phyloP scores from a whole-genome alignment of 2,797 vertebrate genomes.

The Labeo calbasu region DNA sequence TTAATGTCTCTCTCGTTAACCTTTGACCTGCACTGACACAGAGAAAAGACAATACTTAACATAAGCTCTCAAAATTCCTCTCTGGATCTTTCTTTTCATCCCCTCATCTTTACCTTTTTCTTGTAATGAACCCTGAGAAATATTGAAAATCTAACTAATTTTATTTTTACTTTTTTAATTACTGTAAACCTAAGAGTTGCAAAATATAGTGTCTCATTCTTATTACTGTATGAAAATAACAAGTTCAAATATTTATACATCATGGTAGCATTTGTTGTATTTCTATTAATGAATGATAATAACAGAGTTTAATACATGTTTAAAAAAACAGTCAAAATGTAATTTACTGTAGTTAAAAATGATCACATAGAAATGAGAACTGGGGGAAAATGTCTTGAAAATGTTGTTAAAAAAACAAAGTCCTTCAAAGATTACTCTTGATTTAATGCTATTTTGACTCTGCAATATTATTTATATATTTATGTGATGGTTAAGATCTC shows the following conservation, averaged over 20 bases:
- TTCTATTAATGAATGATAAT: neutral
- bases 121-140: neutral
- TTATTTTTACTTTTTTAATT: neutral
- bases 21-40: constrained; percentile 43
- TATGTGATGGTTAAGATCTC: neutral
- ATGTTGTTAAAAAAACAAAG: neutral
- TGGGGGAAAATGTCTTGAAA: neutral
- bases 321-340: neutral
- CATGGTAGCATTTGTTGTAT: neutral
- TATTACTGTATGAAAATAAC: neutral
- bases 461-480: neutral
- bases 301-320: neutral
- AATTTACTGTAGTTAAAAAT: neutral
- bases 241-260: neutral
- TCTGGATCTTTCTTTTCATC: constrained; percentile 42
- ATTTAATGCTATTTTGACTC: neutral
- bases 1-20: constrained; percentile 40
- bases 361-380: neutral
- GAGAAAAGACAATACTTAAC: constrained; percentile 26
- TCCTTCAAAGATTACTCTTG: neutral
- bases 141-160: neutral
- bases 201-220: neutral
- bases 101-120: constrained; percentile 17
- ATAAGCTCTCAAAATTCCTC: constrained; percentile 50
- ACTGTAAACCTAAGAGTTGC: neutral